phyloP scores from a whole-genome alignment of 2,113 vertebrate genomes.

The Hyla sarda region DNA sequence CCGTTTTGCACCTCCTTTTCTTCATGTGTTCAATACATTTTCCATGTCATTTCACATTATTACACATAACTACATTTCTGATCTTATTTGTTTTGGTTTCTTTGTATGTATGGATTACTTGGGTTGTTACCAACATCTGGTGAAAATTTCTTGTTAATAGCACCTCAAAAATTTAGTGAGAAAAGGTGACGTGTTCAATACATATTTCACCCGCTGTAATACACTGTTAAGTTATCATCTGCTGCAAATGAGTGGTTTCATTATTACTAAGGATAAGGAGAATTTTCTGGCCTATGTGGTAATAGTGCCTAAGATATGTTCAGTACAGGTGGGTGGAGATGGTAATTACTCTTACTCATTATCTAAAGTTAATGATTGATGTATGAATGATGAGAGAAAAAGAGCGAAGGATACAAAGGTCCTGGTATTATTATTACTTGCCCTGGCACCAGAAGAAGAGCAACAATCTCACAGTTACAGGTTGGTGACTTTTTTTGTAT shows the following conservation, averaged over 20 bases:
- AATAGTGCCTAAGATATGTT: neutral
- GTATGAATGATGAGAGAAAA: slow-evolving; percentile 24
- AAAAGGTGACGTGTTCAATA: too few relatives aligned
- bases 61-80: too few relatives aligned
- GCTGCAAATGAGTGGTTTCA: neutral
- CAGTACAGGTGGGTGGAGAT: neutral
- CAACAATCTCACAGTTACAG: neutral
- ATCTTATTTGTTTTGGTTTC: too few relatives aligned
- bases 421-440: neutral
- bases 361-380: slow-evolving; percentile 48
- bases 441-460: neutral
- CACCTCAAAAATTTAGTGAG: too few relatives aligned
- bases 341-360: slow-evolving; percentile 45
- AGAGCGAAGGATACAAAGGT: slow-evolving; percentile 54
- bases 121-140: too few relatives aligned
- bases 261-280: neutral
- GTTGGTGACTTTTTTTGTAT: neutral
- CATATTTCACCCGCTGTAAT: too few relatives aligned
- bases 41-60: too few relatives aligned
- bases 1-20: too few relatives aligned
- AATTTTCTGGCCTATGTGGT: neutral
- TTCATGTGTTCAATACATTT: too few relatives aligned
- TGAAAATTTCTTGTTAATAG: too few relatives aligned
- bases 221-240: too few relatives aligned
- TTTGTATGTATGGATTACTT: too few relatives aligned